phyloP scores from a whole-genome alignment of 2,888 invertebrate genomes.

The Mimachlamys varia region DNA sequence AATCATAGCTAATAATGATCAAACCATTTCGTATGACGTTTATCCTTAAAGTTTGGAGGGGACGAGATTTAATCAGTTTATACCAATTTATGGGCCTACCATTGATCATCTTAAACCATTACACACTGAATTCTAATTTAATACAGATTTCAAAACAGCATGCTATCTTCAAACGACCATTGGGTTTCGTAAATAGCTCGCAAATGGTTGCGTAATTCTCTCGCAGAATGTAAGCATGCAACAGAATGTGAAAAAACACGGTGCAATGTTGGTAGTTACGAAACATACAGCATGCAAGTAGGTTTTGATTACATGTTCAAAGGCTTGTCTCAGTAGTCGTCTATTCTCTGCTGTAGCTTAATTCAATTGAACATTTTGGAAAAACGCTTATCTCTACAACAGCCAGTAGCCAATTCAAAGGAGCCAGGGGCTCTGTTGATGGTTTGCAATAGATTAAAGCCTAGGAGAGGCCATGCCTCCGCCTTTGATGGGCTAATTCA shows the following conservation, averaged over 20 bases:
- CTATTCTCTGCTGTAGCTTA: slow-evolving; percentile 32
- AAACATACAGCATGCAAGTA: slow-evolving; percentile 1
- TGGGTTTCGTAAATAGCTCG: neutral
- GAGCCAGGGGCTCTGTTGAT: slow-evolving; percentile 23
- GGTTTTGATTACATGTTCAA: slow-evolving; percentile 38
- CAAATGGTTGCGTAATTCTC: slow-evolving; percentile 27
- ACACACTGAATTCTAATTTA: neutral
- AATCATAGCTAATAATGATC: neutral
- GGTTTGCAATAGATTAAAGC: slow-evolving; percentile 8
- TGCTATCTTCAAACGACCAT: neutral
- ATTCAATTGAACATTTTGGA: slow-evolving; percentile 44
- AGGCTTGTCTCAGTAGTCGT: slow-evolving; percentile 4
- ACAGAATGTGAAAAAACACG: neutral
- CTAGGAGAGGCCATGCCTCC: neutral
- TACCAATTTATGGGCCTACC: neutral
- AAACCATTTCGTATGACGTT: neutral
- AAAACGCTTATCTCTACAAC: slow-evolving; percentile 40
- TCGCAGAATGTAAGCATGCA: neutral
- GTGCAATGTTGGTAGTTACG: neutral
- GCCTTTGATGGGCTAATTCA: slow-evolving; percentile 39
- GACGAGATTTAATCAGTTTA: neutral
- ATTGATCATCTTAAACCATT: neutral
- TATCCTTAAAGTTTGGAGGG: neutral
- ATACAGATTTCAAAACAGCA: neutral
- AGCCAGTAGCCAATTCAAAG: neutral